Conservation (phyloP, 2,113 vertebrate species). For the Micronycteris hirsuta region DNA sequence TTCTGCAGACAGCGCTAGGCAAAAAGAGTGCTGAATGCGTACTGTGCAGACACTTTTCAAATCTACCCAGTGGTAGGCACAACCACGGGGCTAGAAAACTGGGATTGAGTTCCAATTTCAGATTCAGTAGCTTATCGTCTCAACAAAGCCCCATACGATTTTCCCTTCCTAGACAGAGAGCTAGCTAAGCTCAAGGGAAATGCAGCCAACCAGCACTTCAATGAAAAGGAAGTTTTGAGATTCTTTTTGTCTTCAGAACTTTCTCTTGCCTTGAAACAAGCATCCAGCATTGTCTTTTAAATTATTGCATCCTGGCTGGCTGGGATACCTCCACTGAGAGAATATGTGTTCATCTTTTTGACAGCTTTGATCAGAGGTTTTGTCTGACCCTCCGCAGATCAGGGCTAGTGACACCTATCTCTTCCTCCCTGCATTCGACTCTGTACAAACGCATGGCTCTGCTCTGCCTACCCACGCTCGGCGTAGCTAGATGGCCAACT, state of each 20-base stretch:
- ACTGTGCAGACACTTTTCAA: neutral
- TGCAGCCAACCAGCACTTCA: constrained; percentile 74
- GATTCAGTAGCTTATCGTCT: neutral
- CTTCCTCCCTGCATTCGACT: neutral
- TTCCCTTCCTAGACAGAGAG: neutral
- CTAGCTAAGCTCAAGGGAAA: constrained; percentile 44
- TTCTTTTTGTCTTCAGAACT: constrained; percentile 76
- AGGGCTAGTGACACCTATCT: neutral
- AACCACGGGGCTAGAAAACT: neutral
- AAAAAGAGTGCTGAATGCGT: neutral
- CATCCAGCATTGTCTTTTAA: constrained; percentile 78
- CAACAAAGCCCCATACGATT: neutral
- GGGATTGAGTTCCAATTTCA: neutral
- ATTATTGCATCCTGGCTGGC: constrained; percentile 67
- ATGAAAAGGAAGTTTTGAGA: constrained; percentile 78
- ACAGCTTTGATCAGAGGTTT: constrained; percentile 79
- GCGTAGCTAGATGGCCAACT: neutral
- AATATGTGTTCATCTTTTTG: constrained; percentile 83
- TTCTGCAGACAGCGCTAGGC: neutral
- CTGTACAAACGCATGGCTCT: neutral
- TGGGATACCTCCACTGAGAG: constrained; percentile 71
- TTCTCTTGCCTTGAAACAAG: constrained; percentile 82
- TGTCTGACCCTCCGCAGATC: constrained; percentile 39
- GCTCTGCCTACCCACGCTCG: neutral
- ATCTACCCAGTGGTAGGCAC: neutral